These are phyloP conservation scores for Pipistrellus nathusii DNA, from an alignment of 2,797 vertebrate genomes.

Conservation along the genomic window DNA sequence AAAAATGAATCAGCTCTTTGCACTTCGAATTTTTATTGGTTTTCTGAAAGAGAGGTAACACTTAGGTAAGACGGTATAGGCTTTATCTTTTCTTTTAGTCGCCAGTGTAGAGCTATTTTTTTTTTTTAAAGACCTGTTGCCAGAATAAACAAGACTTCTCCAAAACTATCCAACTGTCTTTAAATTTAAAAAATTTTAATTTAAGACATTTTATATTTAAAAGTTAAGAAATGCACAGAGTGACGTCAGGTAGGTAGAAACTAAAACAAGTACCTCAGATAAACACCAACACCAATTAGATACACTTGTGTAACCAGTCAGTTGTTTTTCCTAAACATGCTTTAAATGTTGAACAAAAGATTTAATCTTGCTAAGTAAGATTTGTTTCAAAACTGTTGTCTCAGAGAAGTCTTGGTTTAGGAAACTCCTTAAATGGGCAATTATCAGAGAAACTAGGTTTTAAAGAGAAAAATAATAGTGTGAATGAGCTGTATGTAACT, in stretches of 20 bases:
- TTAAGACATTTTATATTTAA: conserved; percentile 35
- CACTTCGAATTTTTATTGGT: conserved; percentile 35
- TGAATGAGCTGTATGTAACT: conserved; percentile 76
- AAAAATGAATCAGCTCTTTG: conserved; percentile 37
- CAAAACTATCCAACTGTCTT: conserved; percentile 52
- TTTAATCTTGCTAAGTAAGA: conserved; percentile 57
- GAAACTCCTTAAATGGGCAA: conserved; percentile 74
- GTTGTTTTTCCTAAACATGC: conserved; percentile 43
- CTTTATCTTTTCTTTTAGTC: conserved; percentile 46
- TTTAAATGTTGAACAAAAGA: conserved; percentile 60
- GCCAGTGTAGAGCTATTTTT: background rate
- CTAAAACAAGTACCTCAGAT: conserved; percentile 14
- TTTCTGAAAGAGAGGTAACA: conserved; percentile 31
- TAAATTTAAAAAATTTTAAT: conserved; percentile 29
- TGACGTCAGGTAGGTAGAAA: conserved; percentile 49
- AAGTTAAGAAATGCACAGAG: conserved; percentile 53
- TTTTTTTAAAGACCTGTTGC: conserved; percentile 42
- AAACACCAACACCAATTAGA: conserved; percentile 27
- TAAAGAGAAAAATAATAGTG: conserved; percentile 76
- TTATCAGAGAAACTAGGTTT: conserved; percentile 78
- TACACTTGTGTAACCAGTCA: background rate
- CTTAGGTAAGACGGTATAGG: background rate
- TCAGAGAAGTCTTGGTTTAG: conserved; percentile 50
- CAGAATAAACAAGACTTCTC: conserved; percentile 54
- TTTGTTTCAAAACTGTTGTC: conserved; percentile 67